These are phyloP conservation scores for Lontra canadensis DNA, from an alignment of 2,113 vertebrate genomes.

Conservation along the genomic window DNA sequence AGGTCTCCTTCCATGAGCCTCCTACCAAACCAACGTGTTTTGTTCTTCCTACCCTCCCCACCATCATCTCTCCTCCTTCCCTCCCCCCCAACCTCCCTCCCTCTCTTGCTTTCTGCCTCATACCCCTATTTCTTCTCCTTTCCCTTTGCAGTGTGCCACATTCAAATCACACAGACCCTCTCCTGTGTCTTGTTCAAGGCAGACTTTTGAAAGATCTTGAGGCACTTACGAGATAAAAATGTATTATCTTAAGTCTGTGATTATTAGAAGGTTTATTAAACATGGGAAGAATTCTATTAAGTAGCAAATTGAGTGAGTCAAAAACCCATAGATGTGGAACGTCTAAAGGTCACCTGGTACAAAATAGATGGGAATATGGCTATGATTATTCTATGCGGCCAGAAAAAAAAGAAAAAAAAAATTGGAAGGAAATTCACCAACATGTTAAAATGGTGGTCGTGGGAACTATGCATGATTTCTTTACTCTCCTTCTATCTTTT, in stretches of 20 bases:
- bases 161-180: background rate
- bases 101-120: background rate
- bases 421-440: background rate
- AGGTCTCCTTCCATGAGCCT: background rate
- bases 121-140: constrained; percentile 2
- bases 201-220: constrained; percentile 59
- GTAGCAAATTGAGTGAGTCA: constrained; percentile 50
- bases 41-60: background rate
- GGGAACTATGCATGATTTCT: background rate
- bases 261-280: constrained; percentile 66
- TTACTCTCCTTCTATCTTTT: background rate
- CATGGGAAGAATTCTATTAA: constrained; percentile 58
- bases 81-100: background rate
- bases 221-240: constrained; percentile 51
- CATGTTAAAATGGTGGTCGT: background rate
- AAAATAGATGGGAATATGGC: background rate
- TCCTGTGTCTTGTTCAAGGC: background rate
- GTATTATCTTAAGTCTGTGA: constrained; percentile 55
- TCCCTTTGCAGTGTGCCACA: background rate
- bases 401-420: background rate
- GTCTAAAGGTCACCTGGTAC: constrained; percentile 26
- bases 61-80: accelerated
- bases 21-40: background rate
- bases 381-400: background rate
- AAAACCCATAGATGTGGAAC: constrained; percentile 51